Percentiles rank a stretch among this genome's conserved stretches.
Evolutionary conservation across 2,797 vertebrate genomes (phyloP).

Genomic region (Clarias pachynema): DNA sequence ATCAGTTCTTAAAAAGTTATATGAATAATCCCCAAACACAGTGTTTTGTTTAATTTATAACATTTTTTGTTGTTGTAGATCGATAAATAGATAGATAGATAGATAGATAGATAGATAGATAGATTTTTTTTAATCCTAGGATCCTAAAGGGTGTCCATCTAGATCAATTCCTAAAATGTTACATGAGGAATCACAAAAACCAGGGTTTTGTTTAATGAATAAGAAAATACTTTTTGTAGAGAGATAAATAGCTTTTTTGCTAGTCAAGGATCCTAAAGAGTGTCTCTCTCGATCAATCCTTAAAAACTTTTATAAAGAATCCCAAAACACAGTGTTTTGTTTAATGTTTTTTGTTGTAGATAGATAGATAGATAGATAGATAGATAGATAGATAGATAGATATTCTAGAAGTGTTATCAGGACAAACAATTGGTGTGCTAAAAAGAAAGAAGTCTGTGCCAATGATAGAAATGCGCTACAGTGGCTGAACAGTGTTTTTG

Average conservation of each 20-base stretch:
- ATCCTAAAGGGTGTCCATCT: neutral
- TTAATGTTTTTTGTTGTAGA: no score
- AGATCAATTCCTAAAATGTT: neutral
- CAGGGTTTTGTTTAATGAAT: neutral
- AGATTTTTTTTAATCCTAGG: neutral
- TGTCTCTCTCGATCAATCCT: no score
- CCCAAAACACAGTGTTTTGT: no score
- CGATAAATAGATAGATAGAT: no score
- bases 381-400: no score
- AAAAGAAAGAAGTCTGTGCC: neutral
- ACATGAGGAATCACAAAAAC: neutral
- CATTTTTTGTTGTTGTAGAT: neutral
- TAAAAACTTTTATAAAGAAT: no score
- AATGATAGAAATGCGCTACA: neutral
- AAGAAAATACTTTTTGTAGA: neutral
- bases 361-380: no score
- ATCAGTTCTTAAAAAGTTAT: neutral
- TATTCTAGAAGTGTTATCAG: neutral
- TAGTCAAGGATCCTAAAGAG: no score
- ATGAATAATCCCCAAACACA: neutral
- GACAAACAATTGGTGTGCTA: neutral
- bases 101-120: conserved; percentile 33
- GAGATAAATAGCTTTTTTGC: no score
- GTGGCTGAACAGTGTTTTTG: neutral
- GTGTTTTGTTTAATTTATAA: neutral